Percentiles rank a stretch among this genome's conserved stretches.
These are phyloP conservation scores for Vanessa atalanta DNA, from an alignment of 1,140 invertebrate species.

Conservation along the genomic window DNA sequence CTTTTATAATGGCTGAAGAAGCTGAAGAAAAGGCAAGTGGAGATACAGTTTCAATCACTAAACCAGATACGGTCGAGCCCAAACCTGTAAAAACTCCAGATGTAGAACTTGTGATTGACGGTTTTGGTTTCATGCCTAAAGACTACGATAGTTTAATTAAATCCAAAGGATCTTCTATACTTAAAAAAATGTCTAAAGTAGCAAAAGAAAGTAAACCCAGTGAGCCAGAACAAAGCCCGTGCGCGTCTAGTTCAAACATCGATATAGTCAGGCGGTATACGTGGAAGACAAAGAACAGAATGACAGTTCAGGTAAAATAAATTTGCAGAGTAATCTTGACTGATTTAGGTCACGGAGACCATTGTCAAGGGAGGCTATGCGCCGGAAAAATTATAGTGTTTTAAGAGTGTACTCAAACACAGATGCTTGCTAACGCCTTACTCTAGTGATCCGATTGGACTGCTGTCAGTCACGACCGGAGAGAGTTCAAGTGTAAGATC, in stretches of 20 bases:
- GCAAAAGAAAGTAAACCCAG: constrained; percentile 38
- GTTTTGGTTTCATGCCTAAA: constrained; percentile 73
- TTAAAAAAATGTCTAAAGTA: constrained; percentile 38
- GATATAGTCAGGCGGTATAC: constrained; percentile 82
- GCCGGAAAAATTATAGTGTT: no score
- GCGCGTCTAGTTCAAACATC: constrained; percentile 67
- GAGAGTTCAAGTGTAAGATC: no score
- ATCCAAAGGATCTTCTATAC: constrained; percentile 25
- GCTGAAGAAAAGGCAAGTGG: constrained; percentile 56
- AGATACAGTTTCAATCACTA: constrained; percentile 44
- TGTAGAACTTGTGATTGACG: constrained; percentile 67
- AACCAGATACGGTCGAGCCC: constrained; percentile 37
- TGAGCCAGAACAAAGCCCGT: constrained; percentile 48
- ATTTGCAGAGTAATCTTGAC: background rate
- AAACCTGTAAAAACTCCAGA: constrained; percentile 52
- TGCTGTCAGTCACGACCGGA: no score
- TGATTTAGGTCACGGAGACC: no score
- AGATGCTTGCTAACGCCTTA: no score
- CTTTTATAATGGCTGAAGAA: constrained; percentile 61
- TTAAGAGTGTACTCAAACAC: no score
- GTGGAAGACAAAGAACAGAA: constrained; percentile 83
- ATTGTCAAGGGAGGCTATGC: no score
- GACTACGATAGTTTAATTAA: constrained; percentile 6
- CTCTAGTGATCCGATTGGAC: no score
- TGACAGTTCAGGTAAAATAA: constrained; percentile 81